Conservation (phyloP, 2,113 vertebrate genomes). For the Todiramphus saurophagus region DNA sequence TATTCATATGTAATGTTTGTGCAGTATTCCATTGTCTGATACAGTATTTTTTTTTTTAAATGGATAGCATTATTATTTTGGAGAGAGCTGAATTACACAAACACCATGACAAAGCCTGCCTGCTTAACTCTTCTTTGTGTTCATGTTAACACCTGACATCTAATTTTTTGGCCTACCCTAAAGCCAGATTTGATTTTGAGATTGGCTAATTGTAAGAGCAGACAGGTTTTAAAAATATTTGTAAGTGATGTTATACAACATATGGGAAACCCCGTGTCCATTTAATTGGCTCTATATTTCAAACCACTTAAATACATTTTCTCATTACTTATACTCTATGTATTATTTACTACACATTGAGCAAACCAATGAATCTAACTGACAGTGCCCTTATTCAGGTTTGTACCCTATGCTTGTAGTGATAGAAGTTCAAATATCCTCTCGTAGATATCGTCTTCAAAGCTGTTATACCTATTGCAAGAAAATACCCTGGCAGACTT, state of each 20-base stretch:
- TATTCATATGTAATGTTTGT: background rate
- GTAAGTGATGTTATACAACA: background rate
- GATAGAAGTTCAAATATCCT: background rate
- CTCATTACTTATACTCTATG: background rate
- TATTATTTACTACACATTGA: background rate
- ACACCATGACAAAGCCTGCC: background rate
- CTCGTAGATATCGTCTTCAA: constrained; percentile 17
- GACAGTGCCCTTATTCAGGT: background rate
- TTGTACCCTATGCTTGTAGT: background rate
- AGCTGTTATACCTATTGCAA: background rate
- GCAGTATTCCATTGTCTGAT: background rate
- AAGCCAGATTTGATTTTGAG: background rate
- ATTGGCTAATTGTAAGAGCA: background rate
- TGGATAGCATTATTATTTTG: background rate
- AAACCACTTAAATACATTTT: background rate
- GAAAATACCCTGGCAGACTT: background rate
- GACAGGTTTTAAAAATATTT: background rate
- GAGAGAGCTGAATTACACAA: background rate
- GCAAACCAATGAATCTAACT: background rate
- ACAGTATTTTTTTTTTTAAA: fast-evolving
- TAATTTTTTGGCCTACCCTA: background rate
- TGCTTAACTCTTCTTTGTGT: background rate
- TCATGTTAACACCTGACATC: background rate
- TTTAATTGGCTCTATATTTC: background rate
- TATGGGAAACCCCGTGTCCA: background rate